These are phyloP conservation scores for Peromyscus californicus DNA, from an alignment of 2,113 vertebrate genomes.

Conservation along the genomic window DNA sequence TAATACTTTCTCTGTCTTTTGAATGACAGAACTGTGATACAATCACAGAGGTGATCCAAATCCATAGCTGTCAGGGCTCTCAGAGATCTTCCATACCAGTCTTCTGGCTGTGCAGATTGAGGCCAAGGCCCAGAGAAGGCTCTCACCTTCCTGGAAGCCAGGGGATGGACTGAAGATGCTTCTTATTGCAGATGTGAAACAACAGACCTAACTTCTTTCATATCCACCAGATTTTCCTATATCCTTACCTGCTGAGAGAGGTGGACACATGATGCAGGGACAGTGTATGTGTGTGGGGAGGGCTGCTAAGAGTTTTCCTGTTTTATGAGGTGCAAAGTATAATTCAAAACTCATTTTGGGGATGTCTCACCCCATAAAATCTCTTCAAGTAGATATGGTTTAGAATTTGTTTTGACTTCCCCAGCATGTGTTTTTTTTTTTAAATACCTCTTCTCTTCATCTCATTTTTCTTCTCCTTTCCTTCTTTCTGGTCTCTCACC, in stretches of 20 bases:
- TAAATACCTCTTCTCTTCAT: conserved; percentile 54
- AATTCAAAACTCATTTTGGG: conserved; percentile 64
- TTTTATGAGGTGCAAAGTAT: conserved; percentile 68
- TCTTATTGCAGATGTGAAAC: neutral
- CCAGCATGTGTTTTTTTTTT: conserved; percentile 43
- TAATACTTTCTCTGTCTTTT: neutral
- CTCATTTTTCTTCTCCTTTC: neutral
- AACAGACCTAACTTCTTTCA: neutral
- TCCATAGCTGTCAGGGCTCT: neutral
- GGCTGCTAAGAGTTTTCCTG: neutral
- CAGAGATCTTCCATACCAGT: neutral
- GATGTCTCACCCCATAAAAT: conserved; percentile 56
- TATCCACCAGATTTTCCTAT: neutral
- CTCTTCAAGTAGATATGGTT: conserved; percentile 10
- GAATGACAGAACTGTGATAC: neutral
- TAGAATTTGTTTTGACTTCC: conserved; percentile 56
- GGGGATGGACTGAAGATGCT: neutral
- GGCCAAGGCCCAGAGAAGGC: neutral
- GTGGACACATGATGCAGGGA: neutral
- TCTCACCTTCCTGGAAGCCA: fast-evolving
- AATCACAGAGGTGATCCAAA: neutral
- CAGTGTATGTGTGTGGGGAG: neutral
- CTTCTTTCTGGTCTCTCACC: neutral
- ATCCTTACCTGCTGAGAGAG: neutral
- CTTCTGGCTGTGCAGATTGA: neutral